Conservation (phyloP, 2,113 vertebrate species). For the Paracanthobrama guichenoti region DNA sequence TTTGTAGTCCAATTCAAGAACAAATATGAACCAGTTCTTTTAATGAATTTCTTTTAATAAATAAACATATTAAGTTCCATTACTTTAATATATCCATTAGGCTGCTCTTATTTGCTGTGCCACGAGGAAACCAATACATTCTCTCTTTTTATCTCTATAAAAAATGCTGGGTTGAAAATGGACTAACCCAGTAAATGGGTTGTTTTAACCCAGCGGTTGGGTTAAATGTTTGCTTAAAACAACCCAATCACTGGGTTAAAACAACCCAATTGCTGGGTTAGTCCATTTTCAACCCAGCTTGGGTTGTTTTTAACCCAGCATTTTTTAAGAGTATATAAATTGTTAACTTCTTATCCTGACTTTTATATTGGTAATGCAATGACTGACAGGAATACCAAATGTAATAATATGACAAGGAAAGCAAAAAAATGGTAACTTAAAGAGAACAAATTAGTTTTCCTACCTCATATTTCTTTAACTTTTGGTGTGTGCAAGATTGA, state of each 20-base stretch:
- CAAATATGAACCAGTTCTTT: background rate
- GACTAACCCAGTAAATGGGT: too few species aligned
- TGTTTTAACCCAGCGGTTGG: too few species aligned
- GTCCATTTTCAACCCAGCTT: too few species aligned
- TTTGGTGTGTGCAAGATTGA: background rate
- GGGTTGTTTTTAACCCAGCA: too few species aligned
- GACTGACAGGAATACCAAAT: background rate
- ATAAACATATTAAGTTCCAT: background rate
- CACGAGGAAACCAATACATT: background rate
- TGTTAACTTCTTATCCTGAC: background rate
- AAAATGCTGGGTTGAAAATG: too few species aligned
- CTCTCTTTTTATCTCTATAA: background rate
- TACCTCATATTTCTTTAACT: background rate
- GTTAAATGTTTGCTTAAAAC: too few species aligned
- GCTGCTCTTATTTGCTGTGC: background rate
- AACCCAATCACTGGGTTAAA: too few species aligned
- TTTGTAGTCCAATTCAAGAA: background rate
- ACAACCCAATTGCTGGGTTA: too few species aligned
- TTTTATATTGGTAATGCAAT: background rate
- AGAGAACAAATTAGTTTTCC: background rate
- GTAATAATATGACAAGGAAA: background rate
- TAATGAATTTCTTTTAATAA: background rate
- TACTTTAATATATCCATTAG: slow-evolving; percentile 1
- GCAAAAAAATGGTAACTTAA: background rate
- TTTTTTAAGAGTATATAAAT: too few species aligned